Evolutionary conservation across 2,113 vertebrate genomes (phyloP), one percentile per base, ranked within the genome.

Genomic region (Heloderma charlesbogerti): DNA sequence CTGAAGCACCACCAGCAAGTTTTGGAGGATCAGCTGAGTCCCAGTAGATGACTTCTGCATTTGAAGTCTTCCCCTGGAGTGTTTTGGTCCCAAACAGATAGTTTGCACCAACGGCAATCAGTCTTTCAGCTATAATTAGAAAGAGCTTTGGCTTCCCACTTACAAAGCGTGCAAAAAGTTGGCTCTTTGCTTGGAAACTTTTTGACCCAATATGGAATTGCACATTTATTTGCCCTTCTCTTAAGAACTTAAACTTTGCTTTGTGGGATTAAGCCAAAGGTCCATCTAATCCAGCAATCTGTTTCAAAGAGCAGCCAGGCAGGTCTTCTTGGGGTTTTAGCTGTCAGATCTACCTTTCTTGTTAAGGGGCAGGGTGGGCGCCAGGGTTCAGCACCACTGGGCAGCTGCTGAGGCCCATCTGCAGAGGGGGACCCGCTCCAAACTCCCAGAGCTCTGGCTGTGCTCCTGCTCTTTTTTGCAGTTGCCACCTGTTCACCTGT

Each of bases 131-230:
- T 96, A 95, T 95, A 94, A 95, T 96, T 95, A 94, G 94, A 94
- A 95, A 89, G 72, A 89, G 91, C 87, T 20, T 90, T 95, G 91
- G 86, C 93, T 96, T 95, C 94, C 95, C 95, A 94, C 93, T 93
- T 92, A 91, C 93, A 93, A 96, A 94, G 90, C 92, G 86, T 94
- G 95, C 95, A 96, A 95, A 93, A 96, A 92, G 93, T 93, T 94
- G 93, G 91, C 94, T 96, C 96, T 93, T 94, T 89, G 87, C 92
- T 93, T 81, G 88, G 77, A 90, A 94, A 90, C 91, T 82, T 88
- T 88, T 91, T 94, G 86, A 71, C n/a, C 91, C 48, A 6, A 80
- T 88, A 80, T 88, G 87, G 87, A 88, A 34, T 51, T 88, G 60
- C 77, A 51, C 29, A 22, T 63, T 77, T 22, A 9, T 87, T 75